Evolutionary conservation across 2,113 vertebrate species (phyloP).

Genomic region (Prionailurus bengalensis): DNA sequence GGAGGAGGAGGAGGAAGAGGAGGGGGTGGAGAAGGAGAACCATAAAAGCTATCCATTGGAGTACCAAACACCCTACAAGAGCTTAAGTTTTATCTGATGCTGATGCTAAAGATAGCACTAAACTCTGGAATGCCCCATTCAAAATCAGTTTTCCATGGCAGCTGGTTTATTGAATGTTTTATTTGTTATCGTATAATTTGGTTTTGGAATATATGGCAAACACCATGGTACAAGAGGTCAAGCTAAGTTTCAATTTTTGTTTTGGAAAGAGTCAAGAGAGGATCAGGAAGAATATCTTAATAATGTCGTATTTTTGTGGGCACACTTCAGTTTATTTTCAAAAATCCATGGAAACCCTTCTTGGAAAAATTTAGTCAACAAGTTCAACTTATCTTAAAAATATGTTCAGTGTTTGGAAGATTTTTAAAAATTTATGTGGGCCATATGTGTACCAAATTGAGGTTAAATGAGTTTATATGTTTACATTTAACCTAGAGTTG

Average conservation of each 20-base stretch:
- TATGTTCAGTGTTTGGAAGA: background rate
- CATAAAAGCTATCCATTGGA: background rate
- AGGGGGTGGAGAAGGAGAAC: background rate
- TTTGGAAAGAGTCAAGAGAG: constrained; percentile 71
- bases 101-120: background rate
- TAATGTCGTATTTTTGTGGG: constrained; percentile 50
- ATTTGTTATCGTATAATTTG: constrained; percentile 70
- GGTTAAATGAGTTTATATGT: background rate
- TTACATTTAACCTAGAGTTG: background rate
- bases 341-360: constrained; percentile 63
- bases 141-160: constrained; percentile 78
- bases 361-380: constrained; percentile 54
- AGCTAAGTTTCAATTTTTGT: constrained; percentile 74
- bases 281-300: constrained; percentile 48
- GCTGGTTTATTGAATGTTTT: constrained; percentile 60
- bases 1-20: background rate
- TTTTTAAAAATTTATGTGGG: background rate
- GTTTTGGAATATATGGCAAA: constrained; percentile 60
- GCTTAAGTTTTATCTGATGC: constrained; percentile 39
- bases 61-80: background rate
- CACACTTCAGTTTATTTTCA: constrained; percentile 66
- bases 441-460: background rate
- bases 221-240: constrained; percentile 65
- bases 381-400: constrained; percentile 45
- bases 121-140: constrained; percentile 68